Percentiles rank a stretch among this genome's conserved stretches.
phyloP scores from a whole-genome alignment of 64 coral and sea anemone species.

The Dendrophyllia cribrosa region DNA sequence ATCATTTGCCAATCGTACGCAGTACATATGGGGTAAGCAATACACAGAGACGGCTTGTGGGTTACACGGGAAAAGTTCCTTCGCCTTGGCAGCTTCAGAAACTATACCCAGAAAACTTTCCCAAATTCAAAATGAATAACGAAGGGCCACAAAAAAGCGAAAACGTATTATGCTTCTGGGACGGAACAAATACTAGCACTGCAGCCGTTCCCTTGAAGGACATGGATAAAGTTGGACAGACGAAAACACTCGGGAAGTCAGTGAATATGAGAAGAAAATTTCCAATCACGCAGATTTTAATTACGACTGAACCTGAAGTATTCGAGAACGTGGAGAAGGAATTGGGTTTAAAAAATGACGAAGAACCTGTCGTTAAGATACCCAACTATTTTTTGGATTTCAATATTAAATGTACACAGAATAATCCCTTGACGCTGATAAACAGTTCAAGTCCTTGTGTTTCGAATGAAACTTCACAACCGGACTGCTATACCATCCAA shows the following conservation, averaged over 20 bases:
- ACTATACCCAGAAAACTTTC: not conserved
- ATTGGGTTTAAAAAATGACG: not conserved
- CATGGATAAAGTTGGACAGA: not conserved
- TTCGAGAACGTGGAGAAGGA: not conserved
- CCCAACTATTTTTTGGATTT: conserved; percentile 18
- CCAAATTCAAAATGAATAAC: not conserved
- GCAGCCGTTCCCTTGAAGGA: not conserved
- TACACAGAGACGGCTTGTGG: too few relatives aligned
- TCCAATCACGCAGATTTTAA: not conserved
- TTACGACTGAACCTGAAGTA: not conserved
- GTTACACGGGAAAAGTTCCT: not conserved
- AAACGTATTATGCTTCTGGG: too few relatives aligned
- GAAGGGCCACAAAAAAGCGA: not conserved
- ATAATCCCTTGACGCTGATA: not conserved
- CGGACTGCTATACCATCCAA: not conserved
- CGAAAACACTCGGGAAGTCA: not conserved
- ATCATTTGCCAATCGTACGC: not conserved
- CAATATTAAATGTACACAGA: not conserved
- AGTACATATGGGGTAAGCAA: not conserved
- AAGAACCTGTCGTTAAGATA: conserved; percentile 13
- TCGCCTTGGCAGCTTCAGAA: not conserved
- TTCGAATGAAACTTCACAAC: not conserved
- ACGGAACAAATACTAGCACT: not conserved
- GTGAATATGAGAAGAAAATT: not conserved
- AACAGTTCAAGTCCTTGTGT: not conserved